Evolutionary conservation across 1,140 invertebrate genomes (phyloP).

Genomic region (Gyrodactylus salaris): DNA sequence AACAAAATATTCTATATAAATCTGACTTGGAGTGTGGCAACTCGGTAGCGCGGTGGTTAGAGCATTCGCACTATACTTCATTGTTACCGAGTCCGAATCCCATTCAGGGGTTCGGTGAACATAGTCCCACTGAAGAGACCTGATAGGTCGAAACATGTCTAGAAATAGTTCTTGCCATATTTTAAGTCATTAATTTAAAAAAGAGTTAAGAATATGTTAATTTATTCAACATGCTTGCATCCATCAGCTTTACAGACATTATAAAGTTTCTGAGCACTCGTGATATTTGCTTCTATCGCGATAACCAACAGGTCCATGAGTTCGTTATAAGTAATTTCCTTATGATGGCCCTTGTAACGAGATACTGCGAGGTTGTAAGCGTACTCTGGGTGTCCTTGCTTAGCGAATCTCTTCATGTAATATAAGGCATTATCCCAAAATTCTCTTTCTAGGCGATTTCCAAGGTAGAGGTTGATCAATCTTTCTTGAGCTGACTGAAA

Average conservation of each 20-base stretch:
- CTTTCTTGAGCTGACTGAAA: not conserved
- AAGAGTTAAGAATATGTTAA: not conserved
- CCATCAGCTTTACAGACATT: not conserved
- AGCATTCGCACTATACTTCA: too few species aligned
- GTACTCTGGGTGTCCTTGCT: not conserved
- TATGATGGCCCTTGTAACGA: not conserved
- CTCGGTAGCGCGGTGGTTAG: too few species aligned
- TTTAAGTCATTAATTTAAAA: not conserved
- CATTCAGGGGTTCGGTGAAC: too few species aligned
- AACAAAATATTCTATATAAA: too few species aligned
- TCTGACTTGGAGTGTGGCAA: too few species aligned
- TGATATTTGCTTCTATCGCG: not conserved
- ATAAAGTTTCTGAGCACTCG: not conserved
- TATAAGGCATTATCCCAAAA: not conserved
- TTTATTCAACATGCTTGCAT: not conserved
- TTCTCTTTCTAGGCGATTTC: not conserved
- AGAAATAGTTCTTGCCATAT: too few species aligned
- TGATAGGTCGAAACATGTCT: too few species aligned
- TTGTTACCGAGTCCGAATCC: too few species aligned
- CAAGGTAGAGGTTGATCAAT: not conserved
- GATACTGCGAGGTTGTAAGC: not conserved
- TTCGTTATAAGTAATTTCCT: not conserved
- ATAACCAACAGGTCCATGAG: not conserved
- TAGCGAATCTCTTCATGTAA: not conserved
- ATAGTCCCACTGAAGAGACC: too few species aligned